Conservation (phyloP, 2,888 invertebrate genomes). For the Schizaphis graminum region DNA sequence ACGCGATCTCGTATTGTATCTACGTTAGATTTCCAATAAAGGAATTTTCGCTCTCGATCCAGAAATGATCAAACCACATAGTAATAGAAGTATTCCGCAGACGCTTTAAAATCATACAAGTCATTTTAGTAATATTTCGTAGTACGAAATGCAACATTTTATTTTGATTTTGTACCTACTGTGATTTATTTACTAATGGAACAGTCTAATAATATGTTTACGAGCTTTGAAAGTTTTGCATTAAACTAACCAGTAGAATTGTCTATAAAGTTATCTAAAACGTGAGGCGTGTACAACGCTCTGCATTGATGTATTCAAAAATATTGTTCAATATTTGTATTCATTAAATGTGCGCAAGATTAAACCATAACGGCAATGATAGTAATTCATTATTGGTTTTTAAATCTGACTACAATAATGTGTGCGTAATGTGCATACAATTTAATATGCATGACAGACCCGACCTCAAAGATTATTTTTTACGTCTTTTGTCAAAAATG, state of each 20-base stretch:
- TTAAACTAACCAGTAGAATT: background rate
- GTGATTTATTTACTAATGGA: background rate
- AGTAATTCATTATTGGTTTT: background rate
- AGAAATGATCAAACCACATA: background rate
- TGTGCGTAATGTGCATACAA: background rate
- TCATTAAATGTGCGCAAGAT: background rate
- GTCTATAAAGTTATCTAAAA: background rate
- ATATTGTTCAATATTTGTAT: background rate
- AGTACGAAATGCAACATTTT: background rate
- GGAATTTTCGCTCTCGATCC: conserved; percentile 12
- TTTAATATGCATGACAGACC: background rate
- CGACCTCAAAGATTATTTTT: conserved; percentile 24
- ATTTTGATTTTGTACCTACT: background rate
- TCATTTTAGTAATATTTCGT: background rate
- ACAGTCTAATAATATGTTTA: background rate
- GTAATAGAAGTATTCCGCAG: background rate
- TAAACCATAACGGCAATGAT: background rate
- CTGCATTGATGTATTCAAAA: background rate
- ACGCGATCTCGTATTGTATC: background rate
- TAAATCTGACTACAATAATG: background rate
- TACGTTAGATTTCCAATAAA: conserved; percentile 2
- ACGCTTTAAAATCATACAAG: background rate
- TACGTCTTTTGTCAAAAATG: background rate
- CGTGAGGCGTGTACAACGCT: background rate
- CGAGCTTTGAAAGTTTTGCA: background rate